Evolutionary conservation across 2,797 vertebrate species (phyloP).

Genomic region (Sebastes kiyomatsui): DNA sequence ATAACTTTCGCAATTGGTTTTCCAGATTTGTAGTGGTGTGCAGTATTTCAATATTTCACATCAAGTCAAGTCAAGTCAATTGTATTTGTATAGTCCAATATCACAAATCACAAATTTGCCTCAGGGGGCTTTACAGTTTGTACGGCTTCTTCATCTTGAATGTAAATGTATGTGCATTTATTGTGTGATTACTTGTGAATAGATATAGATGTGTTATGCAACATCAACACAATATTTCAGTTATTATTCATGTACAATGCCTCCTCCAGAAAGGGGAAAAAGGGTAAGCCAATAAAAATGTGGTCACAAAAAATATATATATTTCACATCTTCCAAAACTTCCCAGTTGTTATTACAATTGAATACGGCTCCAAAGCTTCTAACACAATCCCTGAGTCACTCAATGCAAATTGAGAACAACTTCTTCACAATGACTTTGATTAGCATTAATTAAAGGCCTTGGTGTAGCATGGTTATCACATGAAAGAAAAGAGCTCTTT

Average conservation of each 20-base stretch:
- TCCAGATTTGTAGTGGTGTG: background rate
- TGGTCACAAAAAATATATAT: background rate
- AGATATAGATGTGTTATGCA: too few relatives aligned
- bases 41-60: background rate
- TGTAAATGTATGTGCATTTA: too few relatives aligned
- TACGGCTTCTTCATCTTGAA: too few relatives aligned
- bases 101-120: too few relatives aligned
- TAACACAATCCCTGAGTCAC: background rate
- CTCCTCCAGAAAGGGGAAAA: too few relatives aligned
- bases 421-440: background rate
- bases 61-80: too few relatives aligned
- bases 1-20: background rate
- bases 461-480: constrained; percentile 5
- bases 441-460: background rate
- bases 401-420: constrained; percentile 16
- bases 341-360: background rate
- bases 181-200: too few relatives aligned
- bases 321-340: background rate
- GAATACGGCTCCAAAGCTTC: background rate
- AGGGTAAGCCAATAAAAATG: too few relatives aligned
- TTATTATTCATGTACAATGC: too few relatives aligned
- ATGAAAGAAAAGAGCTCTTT: background rate
- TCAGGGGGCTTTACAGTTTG: too few relatives aligned
- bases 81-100: too few relatives aligned
- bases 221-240: too few relatives aligned